Evolutionary conservation across 2,888 invertebrate genomes (phyloP).

Genomic region (Ichneumoninae sp.): DNA sequence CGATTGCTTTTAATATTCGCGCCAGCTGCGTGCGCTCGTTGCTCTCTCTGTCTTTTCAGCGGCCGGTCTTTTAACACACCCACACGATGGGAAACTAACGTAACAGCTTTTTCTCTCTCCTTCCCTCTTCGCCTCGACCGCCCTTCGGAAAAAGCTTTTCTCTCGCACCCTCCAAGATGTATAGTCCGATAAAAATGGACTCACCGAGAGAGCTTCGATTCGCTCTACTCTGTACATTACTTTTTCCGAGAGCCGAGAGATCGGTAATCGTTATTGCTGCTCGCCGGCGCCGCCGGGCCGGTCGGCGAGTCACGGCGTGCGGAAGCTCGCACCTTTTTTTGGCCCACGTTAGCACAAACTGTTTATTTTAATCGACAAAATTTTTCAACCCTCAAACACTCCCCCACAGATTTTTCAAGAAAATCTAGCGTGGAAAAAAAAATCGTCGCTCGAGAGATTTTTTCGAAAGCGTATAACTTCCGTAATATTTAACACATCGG

Average conservation of each 20-base stretch:
- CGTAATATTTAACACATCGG: no score
- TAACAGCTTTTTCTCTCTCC: constrained; percentile 56
- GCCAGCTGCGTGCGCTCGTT: constrained; percentile 75
- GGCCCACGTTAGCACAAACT: neutral
- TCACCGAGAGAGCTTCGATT: constrained; percentile 65
- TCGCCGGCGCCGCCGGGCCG: constrained; percentile 37
- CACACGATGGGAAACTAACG: constrained; percentile 47
- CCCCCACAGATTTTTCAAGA: neutral
- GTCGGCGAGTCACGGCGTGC: neutral
- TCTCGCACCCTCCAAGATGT: constrained; percentile 68
- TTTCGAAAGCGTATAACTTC: neutral
- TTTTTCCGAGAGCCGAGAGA: constrained; percentile 54
- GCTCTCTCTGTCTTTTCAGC: constrained; percentile 50
- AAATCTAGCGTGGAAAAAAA: neutral
- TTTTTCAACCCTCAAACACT: neutral
- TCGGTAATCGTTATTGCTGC: constrained; percentile 64
- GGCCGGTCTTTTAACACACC: constrained; percentile 54
- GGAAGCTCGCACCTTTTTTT: neutral
- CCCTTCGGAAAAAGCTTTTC: constrained; percentile 38
- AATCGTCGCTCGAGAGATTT: neutral
- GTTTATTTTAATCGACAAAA: neutral
- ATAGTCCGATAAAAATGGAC: constrained; percentile 76
- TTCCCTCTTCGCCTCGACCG: constrained; percentile 31
- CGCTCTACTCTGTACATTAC: constrained; percentile 66
- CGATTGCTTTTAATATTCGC: constrained; percentile 82